These are phyloP conservation scores for Podotricha telesiphe DNA, from an alignment of 2,888 invertebrate genomes.

Conservation along the genomic window DNA sequence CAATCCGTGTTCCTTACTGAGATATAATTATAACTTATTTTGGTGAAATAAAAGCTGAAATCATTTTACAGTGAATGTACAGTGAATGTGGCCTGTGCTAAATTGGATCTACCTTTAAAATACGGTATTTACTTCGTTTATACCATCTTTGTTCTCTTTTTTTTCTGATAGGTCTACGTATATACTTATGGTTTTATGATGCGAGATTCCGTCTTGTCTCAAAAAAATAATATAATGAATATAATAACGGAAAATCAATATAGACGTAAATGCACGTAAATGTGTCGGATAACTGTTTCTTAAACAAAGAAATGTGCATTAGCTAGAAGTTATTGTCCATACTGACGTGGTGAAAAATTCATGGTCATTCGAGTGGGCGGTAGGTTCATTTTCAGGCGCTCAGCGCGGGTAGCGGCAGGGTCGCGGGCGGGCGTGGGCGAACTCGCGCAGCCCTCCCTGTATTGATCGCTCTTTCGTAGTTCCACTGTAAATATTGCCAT, in stretches of 20 bases:
- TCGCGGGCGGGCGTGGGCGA: constrained; percentile 61
- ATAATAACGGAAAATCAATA: neutral
- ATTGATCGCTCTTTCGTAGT: constrained; percentile 77
- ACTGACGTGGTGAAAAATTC: constrained; percentile 48
- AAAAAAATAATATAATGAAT: neutral
- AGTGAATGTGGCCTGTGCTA: constrained; percentile 15
- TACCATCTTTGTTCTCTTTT: neutral
- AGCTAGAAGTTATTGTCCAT: neutral
- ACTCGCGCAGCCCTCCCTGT: constrained; percentile 65
- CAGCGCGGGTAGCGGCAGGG: constrained; percentile 52
- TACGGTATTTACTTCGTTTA: constrained; percentile 26
- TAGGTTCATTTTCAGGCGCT: constrained; percentile 57
- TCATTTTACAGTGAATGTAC: constrained; percentile 20
- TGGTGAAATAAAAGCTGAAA: constrained; percentile 5
- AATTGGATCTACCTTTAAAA: constrained; percentile 15
- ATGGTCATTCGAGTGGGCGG: constrained; percentile 67
- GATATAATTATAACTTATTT: constrained; percentile 23
- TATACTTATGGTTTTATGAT: neutral
- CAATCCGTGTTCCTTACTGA: constrained; percentile 46
- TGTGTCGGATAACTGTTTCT: neutral
- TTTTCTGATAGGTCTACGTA: neutral
- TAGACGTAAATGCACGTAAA: neutral
- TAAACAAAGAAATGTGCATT: neutral
- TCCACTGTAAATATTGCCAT: constrained; percentile 69
- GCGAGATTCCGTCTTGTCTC: neutral